A percentile compares a stretch with the other conserved stretches of the same genome.
These are phyloP conservation scores for Acomys russatus DNA, from an alignment of 2,797 vertebrate species.

Conservation along the genomic window DNA sequence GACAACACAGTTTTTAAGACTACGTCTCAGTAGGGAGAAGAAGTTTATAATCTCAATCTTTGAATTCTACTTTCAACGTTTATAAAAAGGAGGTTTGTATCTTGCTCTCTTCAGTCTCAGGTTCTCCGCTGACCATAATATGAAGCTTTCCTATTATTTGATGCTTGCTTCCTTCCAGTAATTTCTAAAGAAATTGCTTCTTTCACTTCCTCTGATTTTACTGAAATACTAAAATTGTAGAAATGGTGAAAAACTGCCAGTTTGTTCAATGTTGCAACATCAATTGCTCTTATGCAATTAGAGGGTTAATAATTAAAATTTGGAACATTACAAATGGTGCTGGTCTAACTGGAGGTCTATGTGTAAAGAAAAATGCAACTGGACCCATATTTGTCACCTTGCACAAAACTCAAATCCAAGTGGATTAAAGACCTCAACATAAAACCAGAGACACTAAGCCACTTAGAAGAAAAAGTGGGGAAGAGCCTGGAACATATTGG, in stretches of 20 bases:
- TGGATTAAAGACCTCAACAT: too few species aligned
- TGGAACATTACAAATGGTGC: too few species aligned
- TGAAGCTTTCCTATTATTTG: constrained; percentile 13
- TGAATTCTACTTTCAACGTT: neutral
- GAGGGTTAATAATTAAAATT: neutral
- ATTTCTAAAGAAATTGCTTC: constrained; percentile 59
- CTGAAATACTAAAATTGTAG: constrained; percentile 24
- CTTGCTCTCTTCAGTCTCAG: constrained; percentile 18
- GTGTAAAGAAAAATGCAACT: too few species aligned
- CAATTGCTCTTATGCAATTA: neutral
- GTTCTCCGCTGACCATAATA: neutral
- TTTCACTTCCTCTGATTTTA: constrained; percentile 53
- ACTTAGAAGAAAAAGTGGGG: too few species aligned
- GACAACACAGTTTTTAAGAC: neutral
- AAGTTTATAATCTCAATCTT: neutral
- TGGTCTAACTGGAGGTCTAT: too few species aligned
- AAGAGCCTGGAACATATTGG: too few species aligned
- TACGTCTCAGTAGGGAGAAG: neutral
- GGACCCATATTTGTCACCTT: too few species aligned
- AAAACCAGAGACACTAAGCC: too few species aligned
- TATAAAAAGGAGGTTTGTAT: neutral
- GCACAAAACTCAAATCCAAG: too few species aligned
- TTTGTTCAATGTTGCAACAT: neutral
- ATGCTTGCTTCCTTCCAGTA: constrained; percentile 45
- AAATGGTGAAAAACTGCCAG: constrained; percentile 29